A percentile compares a stretch with the other conserved stretches of the same genome.
These are phyloP conservation scores for Brenthis hecate DNA, from an alignment of 2,888 invertebrate genomes.

Conservation along the genomic window DNA sequence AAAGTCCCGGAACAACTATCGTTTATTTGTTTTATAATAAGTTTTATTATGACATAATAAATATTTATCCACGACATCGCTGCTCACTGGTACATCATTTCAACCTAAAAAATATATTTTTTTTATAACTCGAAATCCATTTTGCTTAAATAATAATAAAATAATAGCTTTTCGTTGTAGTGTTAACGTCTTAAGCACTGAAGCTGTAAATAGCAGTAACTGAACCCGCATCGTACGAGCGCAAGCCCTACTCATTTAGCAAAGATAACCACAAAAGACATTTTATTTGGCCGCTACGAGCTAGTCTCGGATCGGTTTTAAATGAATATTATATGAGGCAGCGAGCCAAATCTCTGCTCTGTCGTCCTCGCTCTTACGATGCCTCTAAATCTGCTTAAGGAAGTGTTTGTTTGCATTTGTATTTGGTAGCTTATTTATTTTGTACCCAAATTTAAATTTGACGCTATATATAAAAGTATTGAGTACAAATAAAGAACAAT, in stretches of 20 bases:
- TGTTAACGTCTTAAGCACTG: too few relatives aligned
- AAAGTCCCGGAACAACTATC: too few relatives aligned
- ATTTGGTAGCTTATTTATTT: constrained; percentile 2
- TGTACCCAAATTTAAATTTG: constrained; percentile 8
- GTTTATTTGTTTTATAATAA: too few relatives aligned
- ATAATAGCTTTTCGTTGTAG: too few relatives aligned
- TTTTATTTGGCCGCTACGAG: constrained; percentile 15
- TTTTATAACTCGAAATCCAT: too few relatives aligned
- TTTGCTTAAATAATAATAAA: too few relatives aligned
- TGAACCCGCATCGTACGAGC: not conserved
- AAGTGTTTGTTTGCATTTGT: constrained; percentile 15
- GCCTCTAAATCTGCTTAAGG: constrained; percentile 21
- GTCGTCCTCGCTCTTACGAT: constrained; percentile 21
- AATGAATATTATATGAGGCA: constrained; percentile 54
- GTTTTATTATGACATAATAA: too few relatives aligned
- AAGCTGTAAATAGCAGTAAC: too few relatives aligned
- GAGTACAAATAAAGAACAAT: constrained; percentile 3
- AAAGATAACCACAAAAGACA: constrained; percentile 3
- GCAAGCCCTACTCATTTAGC: not conserved
- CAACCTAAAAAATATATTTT: too few relatives aligned
- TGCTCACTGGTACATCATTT: too few relatives aligned
- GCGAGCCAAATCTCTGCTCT: constrained; percentile 36
- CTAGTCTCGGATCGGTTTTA: constrained; percentile 36
- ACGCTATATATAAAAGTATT: not conserved
- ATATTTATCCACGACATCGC: too few relatives aligned